Base-by-base conservation (phyloP, 2,797 vertebrate genomes). In the Eulemur albifrons region DNA sequence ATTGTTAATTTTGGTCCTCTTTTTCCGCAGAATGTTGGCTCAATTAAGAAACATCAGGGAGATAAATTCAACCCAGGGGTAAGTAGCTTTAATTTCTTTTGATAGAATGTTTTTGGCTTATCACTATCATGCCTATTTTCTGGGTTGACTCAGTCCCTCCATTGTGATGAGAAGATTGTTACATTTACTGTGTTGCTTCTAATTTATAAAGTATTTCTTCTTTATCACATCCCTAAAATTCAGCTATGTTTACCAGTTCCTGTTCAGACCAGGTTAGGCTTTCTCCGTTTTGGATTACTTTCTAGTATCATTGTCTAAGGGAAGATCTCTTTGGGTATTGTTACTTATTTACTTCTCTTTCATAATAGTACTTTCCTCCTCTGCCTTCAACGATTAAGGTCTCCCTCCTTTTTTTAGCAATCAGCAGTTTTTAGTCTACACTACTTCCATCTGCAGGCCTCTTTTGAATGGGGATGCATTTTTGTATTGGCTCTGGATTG, bases 21-120 rank as follows among this genome's bases (percentile, higher is more conserved):
- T 90, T 98, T 98, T 98, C 67, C 87, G 93, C 97, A 99, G 99
- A 98, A 99, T 99, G 99, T 99, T 99, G 99, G 83, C 98, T 98
- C 98, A 98, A 98, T 98, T 98, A 98, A 98, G 98, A 98, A 98
- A 98, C 97, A 98, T 95, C 98, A 98, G 98, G 98, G 98, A 98
- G 95, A 98, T 98, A 97, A 98, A 98, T 97, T 97, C 97, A 98
- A 97, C 95, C 95, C 97, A 98, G 98, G 97, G 98, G 99, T 99
- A 98, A 99, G 99, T 98, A 94, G 0, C 0, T 79, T 97, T 89
- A 88, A 96, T 95, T 97, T 96, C 23, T 95, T 96, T 89, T 61
- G 3, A 97, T 72, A 97, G 38, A 61, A 94, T 77, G 12, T 95
- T 70, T 87, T 23, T 23, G 69, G 7, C 27, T 83, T 45, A 17